Base-by-base conservation (phyloP, 1,140 invertebrate species). In the Pseudomyrmex concolor region DNA sequence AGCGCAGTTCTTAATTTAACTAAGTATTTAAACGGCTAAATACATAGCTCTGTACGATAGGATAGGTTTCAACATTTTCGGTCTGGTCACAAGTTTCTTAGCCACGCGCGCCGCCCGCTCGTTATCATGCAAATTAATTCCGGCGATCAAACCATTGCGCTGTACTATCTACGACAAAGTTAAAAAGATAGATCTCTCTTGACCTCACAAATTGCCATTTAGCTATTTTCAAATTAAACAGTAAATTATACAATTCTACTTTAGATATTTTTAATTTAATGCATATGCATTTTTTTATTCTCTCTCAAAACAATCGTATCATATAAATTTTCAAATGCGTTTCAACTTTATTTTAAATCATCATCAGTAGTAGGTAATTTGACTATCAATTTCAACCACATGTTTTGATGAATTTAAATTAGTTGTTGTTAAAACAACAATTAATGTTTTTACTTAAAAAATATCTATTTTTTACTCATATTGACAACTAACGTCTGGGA, bases 101-200 rank as follows among this genome's bases (percentile, higher is more conserved):
- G 43, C 45, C 70, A 63, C 55, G 55, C 34, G 5, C 34, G 34
- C 5, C 34, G 34, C 34, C 34, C 54, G 66, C 66, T 87, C 71
- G 84, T 87, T 87, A 86, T 76, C 66, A 87, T 87, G 85, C 66
- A 86, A 87, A 87, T 86, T 87, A 77, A 87, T 87, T 68, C 71
- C 50, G 50, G 45, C 84, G 63, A 85, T 86, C 85, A 72, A 64
- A 25, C 77, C 84, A 73, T 77, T 57, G 59, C 50, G 57, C 48
- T 59, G 72, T 64, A 80, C 63, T 63, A 67, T 55, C 50, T 51
- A 59, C 22, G 59, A 43, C 50, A 45, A 43, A 15, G 25, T 34
- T 34, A 34, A 88, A 88, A 89, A 90, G 89, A 85, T 86, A 76
- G 67, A 89, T 89, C 86, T 67, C 85, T 67, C 81, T 89, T 88